Conservation (phyloP, 2,797 vertebrate species). For the Chiroxiphia lanceolata region DNA sequence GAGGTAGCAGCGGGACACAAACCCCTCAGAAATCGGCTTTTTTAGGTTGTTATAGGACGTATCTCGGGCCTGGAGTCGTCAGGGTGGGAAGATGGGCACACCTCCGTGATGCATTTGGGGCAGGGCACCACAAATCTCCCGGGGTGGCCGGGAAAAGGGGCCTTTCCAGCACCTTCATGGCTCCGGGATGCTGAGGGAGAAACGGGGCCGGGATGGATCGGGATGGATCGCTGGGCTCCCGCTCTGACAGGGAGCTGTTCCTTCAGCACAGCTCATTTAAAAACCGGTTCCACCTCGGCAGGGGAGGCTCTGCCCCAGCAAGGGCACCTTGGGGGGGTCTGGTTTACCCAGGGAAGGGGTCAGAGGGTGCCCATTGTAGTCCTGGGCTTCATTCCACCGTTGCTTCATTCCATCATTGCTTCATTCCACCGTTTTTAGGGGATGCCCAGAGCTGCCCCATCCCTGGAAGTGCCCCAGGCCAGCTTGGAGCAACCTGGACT, state of each 20-base stretch:
- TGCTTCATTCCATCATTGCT: no score
- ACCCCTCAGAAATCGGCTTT: neutral
- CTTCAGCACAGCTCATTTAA: rapidly evolving
- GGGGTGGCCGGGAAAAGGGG: rapidly evolving
- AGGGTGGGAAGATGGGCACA: rapidly evolving
- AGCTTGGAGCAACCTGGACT: neutral
- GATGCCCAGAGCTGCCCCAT: neutral
- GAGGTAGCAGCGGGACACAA: neutral
- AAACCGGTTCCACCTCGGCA: neutral
- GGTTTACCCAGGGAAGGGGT: no score
- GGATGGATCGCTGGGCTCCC: neutral
- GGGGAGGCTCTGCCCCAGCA: neutral
- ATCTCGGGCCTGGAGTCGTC: rapidly evolving
- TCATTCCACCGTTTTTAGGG: rapidly evolving
- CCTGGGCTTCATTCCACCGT: no score
- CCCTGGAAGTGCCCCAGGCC: no score
- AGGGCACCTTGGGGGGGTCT: no score
- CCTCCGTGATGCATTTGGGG: neutral
- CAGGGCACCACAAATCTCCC: rapidly evolving
- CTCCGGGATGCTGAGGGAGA: rapidly evolving
- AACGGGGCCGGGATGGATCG: rapidly evolving
- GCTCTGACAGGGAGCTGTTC: no score
- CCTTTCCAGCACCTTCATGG: rapidly evolving
- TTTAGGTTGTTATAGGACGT: neutral
- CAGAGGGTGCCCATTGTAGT: no score